A percentile compares a stretch with the other conserved stretches of the same genome.
Conservation (phyloP, 1,140 invertebrate genomes). For the Pomacea maculata region DNA sequence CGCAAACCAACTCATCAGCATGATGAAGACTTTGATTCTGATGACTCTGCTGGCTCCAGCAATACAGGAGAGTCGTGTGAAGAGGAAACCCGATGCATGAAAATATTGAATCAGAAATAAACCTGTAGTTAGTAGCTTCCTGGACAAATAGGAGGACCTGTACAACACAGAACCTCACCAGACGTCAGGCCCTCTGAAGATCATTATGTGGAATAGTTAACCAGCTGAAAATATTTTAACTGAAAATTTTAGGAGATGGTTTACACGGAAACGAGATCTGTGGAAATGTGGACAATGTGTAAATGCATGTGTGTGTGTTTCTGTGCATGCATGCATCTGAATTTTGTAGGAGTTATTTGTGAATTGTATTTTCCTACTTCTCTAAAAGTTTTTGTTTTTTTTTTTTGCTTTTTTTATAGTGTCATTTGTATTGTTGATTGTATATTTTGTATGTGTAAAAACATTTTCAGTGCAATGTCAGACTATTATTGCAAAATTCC, state of each 20-base stretch:
- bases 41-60: conserved; percentile 14
- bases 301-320: conserved; percentile 2
- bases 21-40: conserved; percentile 26
- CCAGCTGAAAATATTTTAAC: not conserved
- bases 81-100: not conserved
- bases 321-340: conserved; percentile 1
- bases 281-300: not conserved
- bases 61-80: not conserved
- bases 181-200: not conserved
- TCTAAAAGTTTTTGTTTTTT: too few species aligned
- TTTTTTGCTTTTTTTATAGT: too few species aligned
- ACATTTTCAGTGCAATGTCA: too few species aligned
- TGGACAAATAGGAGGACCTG: too few species aligned
- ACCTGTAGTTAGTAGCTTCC: too few species aligned
- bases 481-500: too few species aligned
- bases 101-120: not conserved
- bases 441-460: too few species aligned
- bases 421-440: too few species aligned
- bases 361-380: too few species aligned
- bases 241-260: too few species aligned
- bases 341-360: too few species aligned
- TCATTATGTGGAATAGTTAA: not conserved
- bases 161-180: too few species aligned
- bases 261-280: not conserved
- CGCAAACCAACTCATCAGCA: conserved; percentile 81